These are phyloP conservation scores for Papilio demoleus DNA, from an alignment of 2,888 invertebrate species.

Conservation along the genomic window DNA sequence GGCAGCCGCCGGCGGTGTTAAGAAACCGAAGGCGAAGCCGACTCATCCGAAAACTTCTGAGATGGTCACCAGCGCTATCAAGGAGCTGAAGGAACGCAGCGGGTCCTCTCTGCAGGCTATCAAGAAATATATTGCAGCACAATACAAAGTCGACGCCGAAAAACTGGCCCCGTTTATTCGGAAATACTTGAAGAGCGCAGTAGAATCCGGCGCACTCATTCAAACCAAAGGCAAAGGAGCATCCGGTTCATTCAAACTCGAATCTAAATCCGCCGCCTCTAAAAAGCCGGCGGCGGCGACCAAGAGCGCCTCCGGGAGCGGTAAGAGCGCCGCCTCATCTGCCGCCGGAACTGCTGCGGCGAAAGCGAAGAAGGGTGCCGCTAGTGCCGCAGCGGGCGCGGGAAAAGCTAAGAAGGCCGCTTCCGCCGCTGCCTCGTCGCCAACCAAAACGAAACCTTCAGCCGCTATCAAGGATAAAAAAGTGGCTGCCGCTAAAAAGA, in stretches of 20 bases:
- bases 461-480: too few species aligned
- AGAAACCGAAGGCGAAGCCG: conserved; percentile 62
- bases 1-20: conserved; percentile 44
- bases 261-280: too few species aligned
- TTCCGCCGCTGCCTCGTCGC: too few species aligned
- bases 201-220: conserved; percentile 78
- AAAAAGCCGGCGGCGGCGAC: conserved; percentile 80
- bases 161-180: conserved; percentile 84
- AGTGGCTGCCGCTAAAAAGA: too few species aligned
- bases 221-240: too few species aligned
- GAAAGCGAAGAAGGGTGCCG: too few species aligned
- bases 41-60: conserved; percentile 57
- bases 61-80: conserved; percentile 84
- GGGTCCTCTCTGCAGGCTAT: conserved; percentile 84
- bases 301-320: conserved; percentile 75
- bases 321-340: conserved; percentile 44
- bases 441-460: too few species aligned
- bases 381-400: too few species aligned
- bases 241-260: too few species aligned
- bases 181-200: conserved; percentile 79
- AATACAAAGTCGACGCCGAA: conserved; percentile 84
- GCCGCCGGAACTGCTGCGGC: too few species aligned
- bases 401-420: too few species aligned
- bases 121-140: conserved; percentile 85
- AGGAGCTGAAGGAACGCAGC: conserved; percentile 78